Percentiles rank a stretch among this genome's conserved stretches.
Conservation (phyloP, 2,113 vertebrate species). For the Aphyosemion australe region DNA sequence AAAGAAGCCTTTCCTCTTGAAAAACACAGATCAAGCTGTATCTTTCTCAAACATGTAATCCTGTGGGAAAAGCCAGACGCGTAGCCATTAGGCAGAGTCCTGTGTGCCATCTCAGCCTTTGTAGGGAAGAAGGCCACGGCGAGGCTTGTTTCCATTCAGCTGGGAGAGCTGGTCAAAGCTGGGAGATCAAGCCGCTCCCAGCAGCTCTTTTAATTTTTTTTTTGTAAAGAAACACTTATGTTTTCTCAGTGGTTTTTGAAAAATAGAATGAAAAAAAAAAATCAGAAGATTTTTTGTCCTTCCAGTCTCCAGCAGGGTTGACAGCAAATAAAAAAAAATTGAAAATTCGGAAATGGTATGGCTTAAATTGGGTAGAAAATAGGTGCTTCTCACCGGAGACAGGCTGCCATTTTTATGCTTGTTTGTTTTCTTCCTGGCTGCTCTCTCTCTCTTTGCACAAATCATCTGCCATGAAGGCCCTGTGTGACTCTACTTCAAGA, state of each 20-base stretch:
- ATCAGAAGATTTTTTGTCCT: constrained; percentile 32
- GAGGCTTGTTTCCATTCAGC: constrained; percentile 58
- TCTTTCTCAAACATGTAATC: constrained; percentile 58
- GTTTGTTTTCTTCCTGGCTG: constrained; percentile 62
- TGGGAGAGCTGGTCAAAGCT: constrained; percentile 57
- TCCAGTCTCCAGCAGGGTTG: constrained; percentile 40
- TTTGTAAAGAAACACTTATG: constrained; percentile 36
- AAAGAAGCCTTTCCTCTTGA: constrained; percentile 41
- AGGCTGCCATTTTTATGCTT: constrained; percentile 65
- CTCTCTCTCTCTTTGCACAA: constrained; percentile 59
- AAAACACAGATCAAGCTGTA: constrained; percentile 57
- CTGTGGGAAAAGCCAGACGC: constrained; percentile 42
- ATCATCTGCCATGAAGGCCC: constrained; percentile 75
- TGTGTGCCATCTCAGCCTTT: constrained; percentile 49
- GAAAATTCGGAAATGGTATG: constrained; percentile 48
- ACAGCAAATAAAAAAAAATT: constrained; percentile 56
- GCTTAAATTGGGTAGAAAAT: constrained; percentile 64
- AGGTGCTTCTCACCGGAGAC: constrained; percentile 53
- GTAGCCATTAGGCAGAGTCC: constrained; percentile 58
- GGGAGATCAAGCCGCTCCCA: constrained; percentile 53
- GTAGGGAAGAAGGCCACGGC: constrained; percentile 39
- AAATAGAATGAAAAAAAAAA: constrained; percentile 18
- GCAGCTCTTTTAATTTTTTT: constrained; percentile 29
- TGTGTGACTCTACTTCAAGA: constrained; percentile 75
- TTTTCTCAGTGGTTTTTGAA: constrained; percentile 43